Percentiles rank a stretch among this genome's conserved stretches.
phyloP scores from a whole-genome alignment of 2,888 invertebrate species.

The Augiades crinisus region DNA sequence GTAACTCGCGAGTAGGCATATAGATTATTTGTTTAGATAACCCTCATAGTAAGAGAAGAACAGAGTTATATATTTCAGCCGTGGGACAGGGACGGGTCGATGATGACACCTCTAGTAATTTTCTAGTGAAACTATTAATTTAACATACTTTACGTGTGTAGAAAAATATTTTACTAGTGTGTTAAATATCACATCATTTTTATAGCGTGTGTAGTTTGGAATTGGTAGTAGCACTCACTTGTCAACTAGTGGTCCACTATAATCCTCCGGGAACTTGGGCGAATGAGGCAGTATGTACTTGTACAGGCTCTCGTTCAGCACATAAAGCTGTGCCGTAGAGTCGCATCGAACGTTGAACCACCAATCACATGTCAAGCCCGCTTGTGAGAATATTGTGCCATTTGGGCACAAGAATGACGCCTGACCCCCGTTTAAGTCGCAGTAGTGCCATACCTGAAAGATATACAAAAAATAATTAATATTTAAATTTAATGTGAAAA shows the following conservation, averaged over 20 bases:
- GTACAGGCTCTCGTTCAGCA: conserved; percentile 93
- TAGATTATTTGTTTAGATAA: too few relatives aligned
- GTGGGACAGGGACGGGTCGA: too few relatives aligned
- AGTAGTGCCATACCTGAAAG: conserved; percentile 93
- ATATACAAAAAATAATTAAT: not conserved
- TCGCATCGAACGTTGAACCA: conserved; percentile 96
- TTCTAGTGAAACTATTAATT: too few relatives aligned
- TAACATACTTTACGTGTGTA: too few relatives aligned
- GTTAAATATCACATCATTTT: too few relatives aligned
- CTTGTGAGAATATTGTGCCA: conserved; percentile 95
- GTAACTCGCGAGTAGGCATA: too few relatives aligned
- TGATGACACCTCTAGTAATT: too few relatives aligned
- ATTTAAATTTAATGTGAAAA: not conserved
- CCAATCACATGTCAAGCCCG: conserved; percentile 94
- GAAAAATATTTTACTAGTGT: too few relatives aligned
- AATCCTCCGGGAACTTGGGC: conserved; percentile 95
- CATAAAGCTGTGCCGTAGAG: conserved; percentile 91
- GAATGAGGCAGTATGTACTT: conserved; percentile 93
- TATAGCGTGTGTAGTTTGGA: not conserved
- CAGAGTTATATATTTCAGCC: too few relatives aligned
- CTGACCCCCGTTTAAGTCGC: conserved; percentile 94
- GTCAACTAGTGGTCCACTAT: conserved; percentile 93
- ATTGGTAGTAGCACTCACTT: conserved; percentile 73
- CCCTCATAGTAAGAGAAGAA: too few relatives aligned
- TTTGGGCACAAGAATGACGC: conserved; percentile 95